These are phyloP conservation scores for human DNA, from an alignment of 2,113 vertebrate genomes.

Conservation along the genomic window DNA sequence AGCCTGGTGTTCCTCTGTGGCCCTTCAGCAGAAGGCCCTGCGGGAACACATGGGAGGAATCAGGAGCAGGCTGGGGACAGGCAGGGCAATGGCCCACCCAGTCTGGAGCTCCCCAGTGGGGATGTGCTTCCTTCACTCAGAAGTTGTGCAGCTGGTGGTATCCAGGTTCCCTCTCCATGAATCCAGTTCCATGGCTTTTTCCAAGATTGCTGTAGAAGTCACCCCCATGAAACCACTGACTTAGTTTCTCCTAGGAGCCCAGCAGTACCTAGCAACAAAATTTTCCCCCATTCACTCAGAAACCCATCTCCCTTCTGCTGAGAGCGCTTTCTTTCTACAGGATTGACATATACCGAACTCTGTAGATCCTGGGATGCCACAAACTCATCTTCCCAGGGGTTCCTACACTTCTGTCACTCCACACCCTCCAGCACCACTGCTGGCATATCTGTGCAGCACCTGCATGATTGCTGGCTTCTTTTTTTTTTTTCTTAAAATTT, in stretches of 20 bases:
- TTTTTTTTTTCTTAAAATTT: conserved; percentile 8
- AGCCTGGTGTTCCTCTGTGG: conserved; percentile 73
- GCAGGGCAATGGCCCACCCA: rapidly evolving
- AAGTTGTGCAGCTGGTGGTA: not conserved
- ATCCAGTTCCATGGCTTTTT: not conserved
- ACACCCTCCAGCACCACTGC: not conserved
- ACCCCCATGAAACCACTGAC: not conserved
- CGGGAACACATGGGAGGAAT: not conserved
- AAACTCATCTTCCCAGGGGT: not conserved
- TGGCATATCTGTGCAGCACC: not conserved
- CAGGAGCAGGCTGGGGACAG: not conserved
- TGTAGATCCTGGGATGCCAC: not conserved
- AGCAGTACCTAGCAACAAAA: not conserved
- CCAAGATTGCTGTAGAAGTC: not conserved
- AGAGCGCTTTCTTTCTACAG: not conserved
- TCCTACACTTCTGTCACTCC: not conserved
- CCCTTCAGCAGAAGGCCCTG: not conserved
- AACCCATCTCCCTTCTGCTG: not conserved
- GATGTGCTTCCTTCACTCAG: not conserved
- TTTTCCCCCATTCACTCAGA: not conserved
- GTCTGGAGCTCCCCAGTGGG: no score
- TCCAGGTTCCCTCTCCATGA: not conserved
- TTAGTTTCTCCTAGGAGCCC: not conserved
- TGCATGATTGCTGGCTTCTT: not conserved
- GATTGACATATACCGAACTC: not conserved